Percentiles rank a stretch among this genome's conserved stretches.
These are phyloP conservation scores for Nomada hirtipes DNA, from an alignment of 2,888 invertebrate species.

Conservation along the genomic window DNA sequence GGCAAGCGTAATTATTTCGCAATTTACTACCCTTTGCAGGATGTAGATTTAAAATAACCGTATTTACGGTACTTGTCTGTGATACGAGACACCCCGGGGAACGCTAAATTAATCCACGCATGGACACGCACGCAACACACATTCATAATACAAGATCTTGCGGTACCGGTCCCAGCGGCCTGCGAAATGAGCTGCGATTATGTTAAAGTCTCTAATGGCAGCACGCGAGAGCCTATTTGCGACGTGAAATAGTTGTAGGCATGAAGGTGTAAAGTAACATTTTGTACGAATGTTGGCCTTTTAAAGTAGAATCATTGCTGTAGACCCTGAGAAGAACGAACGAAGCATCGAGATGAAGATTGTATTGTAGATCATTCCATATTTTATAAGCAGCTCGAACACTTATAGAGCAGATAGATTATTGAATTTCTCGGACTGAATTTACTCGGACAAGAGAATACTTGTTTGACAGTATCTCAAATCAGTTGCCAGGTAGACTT, in stretches of 20 bases:
- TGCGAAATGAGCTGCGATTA: conserved; percentile 43
- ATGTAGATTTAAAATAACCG: conserved; percentile 79
- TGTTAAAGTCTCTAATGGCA: conserved; percentile 7
- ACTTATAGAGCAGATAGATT: no score
- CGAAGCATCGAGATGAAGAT: background rate
- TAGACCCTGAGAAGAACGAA: background rate
- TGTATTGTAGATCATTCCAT: no score
- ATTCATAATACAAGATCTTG: conserved; percentile 57
- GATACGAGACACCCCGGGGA: conserved; percentile 74
- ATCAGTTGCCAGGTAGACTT: no score
- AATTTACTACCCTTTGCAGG: conserved; percentile 79
- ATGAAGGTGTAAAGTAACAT: background rate
- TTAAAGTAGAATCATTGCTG: background rate
- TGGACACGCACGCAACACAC: conserved; percentile 52
- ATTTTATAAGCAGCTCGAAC: no score
- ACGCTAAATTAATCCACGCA: conserved; percentile 69
- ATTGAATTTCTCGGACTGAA: no score
- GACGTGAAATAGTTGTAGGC: background rate
- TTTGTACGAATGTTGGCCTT: background rate
- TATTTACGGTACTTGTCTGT: conserved; percentile 77
- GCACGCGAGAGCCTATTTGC: background rate
- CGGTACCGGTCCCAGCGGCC: conserved; percentile 23
- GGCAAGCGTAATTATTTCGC: conserved; percentile 80
- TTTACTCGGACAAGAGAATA: no score
- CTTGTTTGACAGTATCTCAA: no score